Percentiles rank a stretch among this genome's conserved stretches.
Evolutionary conservation across 2,113 vertebrate species (phyloP).

Genomic region (Pagrus major): DNA sequence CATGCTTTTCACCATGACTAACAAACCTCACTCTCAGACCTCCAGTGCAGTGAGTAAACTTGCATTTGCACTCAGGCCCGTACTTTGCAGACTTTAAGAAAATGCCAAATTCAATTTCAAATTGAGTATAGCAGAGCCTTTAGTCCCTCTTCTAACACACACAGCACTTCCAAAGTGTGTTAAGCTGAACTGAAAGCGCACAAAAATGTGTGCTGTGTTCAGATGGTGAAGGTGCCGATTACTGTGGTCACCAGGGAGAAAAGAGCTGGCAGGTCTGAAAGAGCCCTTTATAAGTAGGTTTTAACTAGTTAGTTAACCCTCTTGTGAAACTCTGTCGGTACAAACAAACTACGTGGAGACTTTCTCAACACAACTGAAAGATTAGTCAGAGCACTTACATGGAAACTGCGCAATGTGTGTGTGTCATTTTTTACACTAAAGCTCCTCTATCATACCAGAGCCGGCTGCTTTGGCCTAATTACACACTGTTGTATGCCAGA

Average conservation of each 20-base stretch:
- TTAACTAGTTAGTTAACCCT: constrained; percentile 55
- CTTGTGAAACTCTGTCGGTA: constrained; percentile 44
- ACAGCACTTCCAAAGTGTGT: constrained; percentile 13
- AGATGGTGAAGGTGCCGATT: constrained; percentile 55
- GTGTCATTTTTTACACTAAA: constrained; percentile 24
- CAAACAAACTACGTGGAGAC: constrained; percentile 10
- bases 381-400: constrained; percentile 19
- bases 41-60: not conserved
- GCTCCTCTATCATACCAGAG: constrained; percentile 25
- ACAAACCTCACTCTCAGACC: constrained; percentile 1
- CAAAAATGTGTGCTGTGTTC: constrained; percentile 35
- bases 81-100: constrained; percentile 18
- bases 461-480: constrained; percentile 44
- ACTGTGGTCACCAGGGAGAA: constrained; percentile 55
- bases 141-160: constrained; percentile 2
- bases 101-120: constrained; percentile 17
- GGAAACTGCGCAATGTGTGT: constrained; percentile 18
- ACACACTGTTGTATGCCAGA: constrained; percentile 37
- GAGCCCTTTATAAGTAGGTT: constrained; percentile 59
- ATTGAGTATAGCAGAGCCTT: constrained; percentile 13
- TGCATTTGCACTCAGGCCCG: constrained; percentile 17
- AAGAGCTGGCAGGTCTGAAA: constrained; percentile 56
- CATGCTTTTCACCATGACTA: constrained; percentile 18
- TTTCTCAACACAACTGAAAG: constrained; percentile 31
- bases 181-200: constrained; percentile 30